Evolutionary conservation across 37 sponge, comb jelly and placozoan species (phyloP).

Genomic region (Oopsacas minuta): DNA sequence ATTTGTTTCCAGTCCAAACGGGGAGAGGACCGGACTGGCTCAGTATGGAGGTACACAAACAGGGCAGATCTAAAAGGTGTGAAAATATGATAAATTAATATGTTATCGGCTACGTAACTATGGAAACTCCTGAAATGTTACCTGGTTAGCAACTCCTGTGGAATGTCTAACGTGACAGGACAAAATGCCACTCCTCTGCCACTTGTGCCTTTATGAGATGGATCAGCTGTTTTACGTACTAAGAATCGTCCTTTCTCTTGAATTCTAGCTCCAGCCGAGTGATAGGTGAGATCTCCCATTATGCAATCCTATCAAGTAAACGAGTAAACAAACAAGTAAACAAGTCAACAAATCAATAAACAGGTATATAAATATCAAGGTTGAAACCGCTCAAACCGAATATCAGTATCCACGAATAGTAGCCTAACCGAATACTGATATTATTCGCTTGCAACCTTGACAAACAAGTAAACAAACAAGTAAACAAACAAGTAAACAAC

Average conservation of each 20-base stretch:
- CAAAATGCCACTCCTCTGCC: neutral
- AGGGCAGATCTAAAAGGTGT: neutral
- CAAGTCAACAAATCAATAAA: neutral
- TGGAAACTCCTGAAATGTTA: too few relatives aligned
- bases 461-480: neutral
- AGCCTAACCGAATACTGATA: too few relatives aligned
- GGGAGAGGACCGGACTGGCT: neutral
- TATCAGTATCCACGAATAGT: too few relatives aligned
- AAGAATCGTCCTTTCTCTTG: neutral
- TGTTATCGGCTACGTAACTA: too few relatives aligned
- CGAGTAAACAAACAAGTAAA: neutral
- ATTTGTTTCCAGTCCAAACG: neutral
- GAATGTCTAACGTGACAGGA: slow-evolving; percentile 3
- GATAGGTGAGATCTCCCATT: neutral
- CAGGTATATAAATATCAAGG: too few relatives aligned
- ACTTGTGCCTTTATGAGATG: neutral
- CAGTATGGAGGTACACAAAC: neutral
- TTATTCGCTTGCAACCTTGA: too few relatives aligned
- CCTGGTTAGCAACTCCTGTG: slow-evolving; percentile 7
- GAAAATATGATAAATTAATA: too few relatives aligned
- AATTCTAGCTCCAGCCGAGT: neutral
- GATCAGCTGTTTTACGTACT: neutral
- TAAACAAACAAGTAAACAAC: neutral
- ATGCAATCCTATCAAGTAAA: neutral
- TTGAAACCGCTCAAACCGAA: too few relatives aligned